Percentiles rank a stretch among this genome's conserved stretches.
Conservation (phyloP, 2,888 invertebrate species). For the Spisula solida region DNA sequence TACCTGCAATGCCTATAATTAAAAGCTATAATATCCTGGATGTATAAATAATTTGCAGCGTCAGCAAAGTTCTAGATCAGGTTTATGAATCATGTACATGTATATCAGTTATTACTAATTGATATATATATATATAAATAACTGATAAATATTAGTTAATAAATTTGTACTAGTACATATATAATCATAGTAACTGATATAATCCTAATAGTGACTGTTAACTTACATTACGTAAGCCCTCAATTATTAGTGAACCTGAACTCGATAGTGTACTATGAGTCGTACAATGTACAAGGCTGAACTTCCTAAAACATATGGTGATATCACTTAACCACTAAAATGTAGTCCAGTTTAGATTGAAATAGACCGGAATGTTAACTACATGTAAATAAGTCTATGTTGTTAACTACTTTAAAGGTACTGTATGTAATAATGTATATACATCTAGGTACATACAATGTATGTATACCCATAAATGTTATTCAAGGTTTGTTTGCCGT, state of each 20-base stretch:
- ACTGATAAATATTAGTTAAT: neutral
- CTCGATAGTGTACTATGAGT: neutral
- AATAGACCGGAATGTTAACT: neutral
- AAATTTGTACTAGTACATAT: no score
- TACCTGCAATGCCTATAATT: no score
- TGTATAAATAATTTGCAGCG: no score
- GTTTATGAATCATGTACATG: neutral
- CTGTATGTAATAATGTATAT: neutral
- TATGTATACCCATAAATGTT: neutral
- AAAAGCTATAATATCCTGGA: no score
- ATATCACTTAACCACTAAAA: neutral
- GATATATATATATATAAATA: neutral
- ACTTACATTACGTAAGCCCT: constrained; percentile 1
- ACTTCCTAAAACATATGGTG: neutral
- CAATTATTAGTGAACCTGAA: neutral
- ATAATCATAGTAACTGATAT: neutral
- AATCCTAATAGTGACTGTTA: neutral
- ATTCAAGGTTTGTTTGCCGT: neutral
- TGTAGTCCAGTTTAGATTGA: neutral
- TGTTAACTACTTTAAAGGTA: neutral
- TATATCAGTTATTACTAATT: neutral
- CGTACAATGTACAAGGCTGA: neutral
- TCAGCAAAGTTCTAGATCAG: no score
- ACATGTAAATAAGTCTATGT: neutral
- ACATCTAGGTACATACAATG: neutral